Evolutionary conservation across 2,797 vertebrate genomes (phyloP).

Genomic region (Ambastaia sidthimunki): DNA sequence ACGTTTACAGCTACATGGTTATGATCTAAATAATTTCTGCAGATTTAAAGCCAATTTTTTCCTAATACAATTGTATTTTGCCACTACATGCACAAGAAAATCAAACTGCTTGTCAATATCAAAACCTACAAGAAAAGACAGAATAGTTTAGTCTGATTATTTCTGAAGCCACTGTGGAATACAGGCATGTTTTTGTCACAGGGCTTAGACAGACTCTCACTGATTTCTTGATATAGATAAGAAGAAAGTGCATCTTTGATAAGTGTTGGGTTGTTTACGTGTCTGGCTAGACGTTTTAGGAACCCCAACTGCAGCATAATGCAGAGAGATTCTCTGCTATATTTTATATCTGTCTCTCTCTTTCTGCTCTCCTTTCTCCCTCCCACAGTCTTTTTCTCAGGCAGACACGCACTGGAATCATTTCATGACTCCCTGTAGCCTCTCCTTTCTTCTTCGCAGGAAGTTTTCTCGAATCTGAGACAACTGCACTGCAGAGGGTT

Average conservation of each 20-base stretch:
- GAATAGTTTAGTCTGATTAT: background rate
- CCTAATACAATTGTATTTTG: no score
- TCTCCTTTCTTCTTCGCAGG: constrained; percentile 46
- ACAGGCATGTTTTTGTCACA: constrained; percentile 21
- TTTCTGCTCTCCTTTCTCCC: constrained; percentile 50
- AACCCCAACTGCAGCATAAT: constrained; percentile 52
- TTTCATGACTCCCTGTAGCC: constrained; percentile 66
- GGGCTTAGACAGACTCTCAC: constrained; percentile 24
- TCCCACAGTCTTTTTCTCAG: constrained; percentile 62
- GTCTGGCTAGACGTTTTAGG: constrained; percentile 47
- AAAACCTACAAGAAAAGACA: background rate
- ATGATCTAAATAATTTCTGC: no score
- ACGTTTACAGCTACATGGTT: no score
- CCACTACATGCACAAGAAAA: no score
- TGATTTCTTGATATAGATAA: constrained; percentile 33
- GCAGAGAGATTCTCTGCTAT: constrained; percentile 48
- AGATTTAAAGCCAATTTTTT: no score
- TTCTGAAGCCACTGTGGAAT: background rate
- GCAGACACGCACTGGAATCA: constrained; percentile 53
- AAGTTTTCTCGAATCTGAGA: constrained; percentile 34
- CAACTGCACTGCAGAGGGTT: background rate
- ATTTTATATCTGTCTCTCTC: constrained; percentile 38
- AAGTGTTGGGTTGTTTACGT: constrained; percentile 49
- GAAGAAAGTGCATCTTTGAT: constrained; percentile 30
- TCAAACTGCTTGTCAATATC: background rate